phyloP scores from a whole-genome alignment of 2,888 invertebrate genomes.

The Gibbula magus region DNA sequence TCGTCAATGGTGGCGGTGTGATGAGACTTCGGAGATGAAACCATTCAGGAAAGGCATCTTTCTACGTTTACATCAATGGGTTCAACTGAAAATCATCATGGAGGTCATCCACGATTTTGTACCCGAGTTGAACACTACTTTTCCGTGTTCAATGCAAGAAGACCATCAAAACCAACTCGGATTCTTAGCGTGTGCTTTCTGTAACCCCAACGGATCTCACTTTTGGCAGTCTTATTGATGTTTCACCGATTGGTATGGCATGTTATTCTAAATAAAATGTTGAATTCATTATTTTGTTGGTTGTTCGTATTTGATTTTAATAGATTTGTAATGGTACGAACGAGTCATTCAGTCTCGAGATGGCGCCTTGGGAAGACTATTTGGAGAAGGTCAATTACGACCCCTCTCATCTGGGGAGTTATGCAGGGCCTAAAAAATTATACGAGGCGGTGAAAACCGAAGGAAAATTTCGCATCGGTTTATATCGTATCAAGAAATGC shows the following conservation, averaged over 20 bases:
- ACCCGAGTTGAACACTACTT: neutral
- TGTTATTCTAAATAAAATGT: too few relatives aligned
- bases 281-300: neutral
- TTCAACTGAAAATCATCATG: neutral
- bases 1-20: slow-evolving; percentile 19
- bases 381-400: neutral
- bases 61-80: slow-evolving; percentile 1
- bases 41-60: neutral
- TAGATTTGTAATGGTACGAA: neutral
- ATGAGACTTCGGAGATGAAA: neutral
- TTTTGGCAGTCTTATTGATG: neutral
- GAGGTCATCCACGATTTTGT: neutral
- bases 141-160: neutral
- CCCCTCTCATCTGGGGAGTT: slow-evolving; percentile 3
- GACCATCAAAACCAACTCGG: slow-evolving; percentile 17
- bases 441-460: neutral
- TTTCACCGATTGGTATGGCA: neutral
- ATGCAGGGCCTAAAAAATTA: neutral
- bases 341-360: neutral
- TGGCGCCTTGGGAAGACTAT: neutral
- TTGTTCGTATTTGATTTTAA: neutral
- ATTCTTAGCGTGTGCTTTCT: neutral
- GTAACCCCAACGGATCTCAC: neutral
- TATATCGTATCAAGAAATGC: neutral
- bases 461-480: neutral